Percentiles rank a stretch among this genome's conserved stretches.
phyloP scores from a whole-genome alignment of 2,113 vertebrate genomes.

The Pluvianellus socialis region DNA sequence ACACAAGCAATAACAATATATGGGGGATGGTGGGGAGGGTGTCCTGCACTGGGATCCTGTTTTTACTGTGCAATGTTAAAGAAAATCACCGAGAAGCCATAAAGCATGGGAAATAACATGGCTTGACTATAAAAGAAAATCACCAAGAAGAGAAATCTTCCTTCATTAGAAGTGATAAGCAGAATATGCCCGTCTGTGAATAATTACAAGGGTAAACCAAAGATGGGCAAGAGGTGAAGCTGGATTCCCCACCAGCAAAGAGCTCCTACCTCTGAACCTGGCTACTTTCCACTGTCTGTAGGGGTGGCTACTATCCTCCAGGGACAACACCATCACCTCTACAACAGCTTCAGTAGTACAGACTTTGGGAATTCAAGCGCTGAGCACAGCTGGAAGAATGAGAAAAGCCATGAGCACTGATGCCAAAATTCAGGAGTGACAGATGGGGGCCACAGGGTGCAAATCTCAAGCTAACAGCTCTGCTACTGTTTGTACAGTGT shows the following conservation, averaged over 20 bases:
- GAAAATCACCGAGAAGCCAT: background rate
- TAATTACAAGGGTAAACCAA: background rate
- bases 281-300: background rate
- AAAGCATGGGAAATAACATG: background rate
- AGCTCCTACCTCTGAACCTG: background rate
- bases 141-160: background rate
- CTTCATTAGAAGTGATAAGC: background rate
- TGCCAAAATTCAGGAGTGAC: background rate
- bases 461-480: background rate
- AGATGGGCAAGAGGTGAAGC: background rate
- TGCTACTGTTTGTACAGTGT: background rate
- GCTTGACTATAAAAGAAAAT: background rate
- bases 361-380: background rate
- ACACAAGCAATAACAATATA: background rate
- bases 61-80: background rate
- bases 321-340: background rate
- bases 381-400: background rate
- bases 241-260: background rate
- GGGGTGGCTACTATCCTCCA: background rate
- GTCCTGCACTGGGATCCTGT: constrained; percentile 25
- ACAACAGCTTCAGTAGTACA: background rate
- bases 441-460: background rate
- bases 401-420: background rate
- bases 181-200: background rate
- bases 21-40: background rate